A percentile compares a stretch with the other conserved stretches of the same genome.
Evolutionary conservation across 2,888 invertebrate species (phyloP).

Genomic region (Lissonota sp.): DNA sequence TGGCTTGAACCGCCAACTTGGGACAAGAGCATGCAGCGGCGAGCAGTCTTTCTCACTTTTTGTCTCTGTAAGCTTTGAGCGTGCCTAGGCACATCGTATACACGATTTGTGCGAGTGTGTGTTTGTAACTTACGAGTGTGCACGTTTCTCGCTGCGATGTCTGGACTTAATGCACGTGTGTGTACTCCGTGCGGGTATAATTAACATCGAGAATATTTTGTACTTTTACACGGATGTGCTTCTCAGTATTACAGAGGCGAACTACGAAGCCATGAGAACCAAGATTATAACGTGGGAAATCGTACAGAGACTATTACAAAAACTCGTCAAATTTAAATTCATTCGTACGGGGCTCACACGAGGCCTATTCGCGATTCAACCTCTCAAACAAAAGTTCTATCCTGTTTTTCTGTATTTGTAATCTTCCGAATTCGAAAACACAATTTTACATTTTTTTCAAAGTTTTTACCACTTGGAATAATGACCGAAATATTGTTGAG

Average conservation of each 20-base stretch:
- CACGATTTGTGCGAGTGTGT: background rate
- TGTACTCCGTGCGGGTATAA: slow-evolving; percentile 27
- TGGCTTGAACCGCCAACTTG: slow-evolving; percentile 17
- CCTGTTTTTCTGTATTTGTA: too few relatives aligned
- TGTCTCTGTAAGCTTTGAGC: slow-evolving; percentile 23
- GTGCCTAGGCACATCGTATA: background rate
- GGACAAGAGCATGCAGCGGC: slow-evolving; percentile 14
- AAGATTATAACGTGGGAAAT: slow-evolving; percentile 40
- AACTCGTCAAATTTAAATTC: background rate
- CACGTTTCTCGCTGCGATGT: background rate
- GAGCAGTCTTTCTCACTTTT: slow-evolving; percentile 13
- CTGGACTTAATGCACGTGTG: background rate
- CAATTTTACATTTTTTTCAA: too few relatives aligned
- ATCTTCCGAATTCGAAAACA: too few relatives aligned
- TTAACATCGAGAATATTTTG: slow-evolving; percentile 54
- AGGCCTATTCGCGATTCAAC: too few relatives aligned
- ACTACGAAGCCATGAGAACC: slow-evolving; percentile 39
- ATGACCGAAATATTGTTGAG: too few relatives aligned
- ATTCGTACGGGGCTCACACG: background rate
- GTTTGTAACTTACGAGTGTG: background rate
- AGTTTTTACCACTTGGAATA: too few relatives aligned
- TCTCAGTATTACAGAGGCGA: slow-evolving; percentile 14
- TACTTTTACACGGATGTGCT: slow-evolving; percentile 42
- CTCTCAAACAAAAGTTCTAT: too few relatives aligned
- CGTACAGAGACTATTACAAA: slow-evolving; percentile 3